Base-by-base conservation (phyloP, 2,888 invertebrate genomes). In the Nephrocerus scutellatus region DNA sequence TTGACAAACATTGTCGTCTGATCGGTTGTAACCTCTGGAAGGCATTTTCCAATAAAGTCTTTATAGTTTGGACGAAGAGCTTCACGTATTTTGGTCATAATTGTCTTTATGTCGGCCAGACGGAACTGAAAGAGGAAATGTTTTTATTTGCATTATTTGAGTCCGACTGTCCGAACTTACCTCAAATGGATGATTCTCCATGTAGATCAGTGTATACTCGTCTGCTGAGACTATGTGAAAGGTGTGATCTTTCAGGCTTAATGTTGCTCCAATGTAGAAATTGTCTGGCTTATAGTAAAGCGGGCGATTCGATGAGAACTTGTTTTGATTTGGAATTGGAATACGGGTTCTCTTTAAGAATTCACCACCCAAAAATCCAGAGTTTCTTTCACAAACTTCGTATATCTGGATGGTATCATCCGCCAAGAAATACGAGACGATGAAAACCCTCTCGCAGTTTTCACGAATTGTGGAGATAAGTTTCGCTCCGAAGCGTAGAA, bases 361-460 rank as follows among this genome's bases (percentile, higher is more conserved):
- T 49, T 76, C 76, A 1, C 77, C 78, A 34, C 77, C 77, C 57
- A 57, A 44, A 49, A 72, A 77, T 18, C 88, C 87, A 18, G 82
- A 78, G 61, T 85, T 84, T n/a, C 78, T 71, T 49, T 74, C 74
- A 2, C 78, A 77, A 18, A 83, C 73, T 70, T 93, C 93, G 58
- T 77, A 84, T 22, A 95, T 80, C 12, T 82, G 79, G 39, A 92
- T 76, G 2, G 88, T 85, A 54, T 92, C 89, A 59, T 93, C 89
- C 35, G 80, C 75, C 21, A 93, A 71, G 55, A 76, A 84, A 59
- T 86, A 87, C 52, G 80, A 81, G 16, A 93, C 75, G 43, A 92
- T 79, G 59, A 93, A 93, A 36, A 77, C 74, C 36, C 92, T 74
- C 4, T 72, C 70, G 19, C 66, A 68, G 53, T 84, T 76, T 36